phyloP scores from a whole-genome alignment of 1,140 invertebrate genomes.

The Batillaria attramentaria region DNA sequence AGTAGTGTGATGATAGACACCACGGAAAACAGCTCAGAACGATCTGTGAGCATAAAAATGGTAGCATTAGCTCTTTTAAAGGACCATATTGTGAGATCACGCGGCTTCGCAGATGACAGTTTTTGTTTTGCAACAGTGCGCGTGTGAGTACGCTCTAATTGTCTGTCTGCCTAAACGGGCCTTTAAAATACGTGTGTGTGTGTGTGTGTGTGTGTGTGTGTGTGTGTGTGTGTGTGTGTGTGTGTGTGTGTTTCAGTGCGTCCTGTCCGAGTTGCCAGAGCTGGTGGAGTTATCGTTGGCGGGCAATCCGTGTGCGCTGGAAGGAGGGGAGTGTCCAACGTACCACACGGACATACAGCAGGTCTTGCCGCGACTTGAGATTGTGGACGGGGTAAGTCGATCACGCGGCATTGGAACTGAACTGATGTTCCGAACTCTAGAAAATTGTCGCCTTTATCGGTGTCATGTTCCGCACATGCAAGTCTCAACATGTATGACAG shows the following conservation, averaged over 20 bases:
- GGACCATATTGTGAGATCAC: no score
- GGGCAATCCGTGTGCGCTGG: slow-evolving; percentile 58
- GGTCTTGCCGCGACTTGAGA: slow-evolving; percentile 57
- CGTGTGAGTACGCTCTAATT: no score
- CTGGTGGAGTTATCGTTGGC: slow-evolving; percentile 60
- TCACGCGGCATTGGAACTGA: not conserved
- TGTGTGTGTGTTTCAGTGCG: slow-evolving; percentile 40
- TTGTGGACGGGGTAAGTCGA: slow-evolving; percentile 63
- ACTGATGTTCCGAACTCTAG: not conserved
- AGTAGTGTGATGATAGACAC: no score
- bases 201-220: not conserved
- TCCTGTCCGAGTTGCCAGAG: slow-evolving; percentile 46
- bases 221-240: slow-evolving; percentile 7
- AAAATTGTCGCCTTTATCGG: not conserved
- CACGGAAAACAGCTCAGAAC: no score
- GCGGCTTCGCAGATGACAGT: no score
- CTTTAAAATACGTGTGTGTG: not conserved
- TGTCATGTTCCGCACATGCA: not conserved
- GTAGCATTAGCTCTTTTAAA: no score
- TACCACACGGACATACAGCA: slow-evolving; percentile 52
- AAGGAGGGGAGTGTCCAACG: slow-evolving; percentile 49
- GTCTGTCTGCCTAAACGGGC: no score
- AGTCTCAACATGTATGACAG: not conserved
- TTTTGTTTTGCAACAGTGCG: no score
- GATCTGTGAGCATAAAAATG: no score